phyloP scores from a whole-genome alignment of 2,888 invertebrate genomes.

The Brachynemurus nebulosus region DNA sequence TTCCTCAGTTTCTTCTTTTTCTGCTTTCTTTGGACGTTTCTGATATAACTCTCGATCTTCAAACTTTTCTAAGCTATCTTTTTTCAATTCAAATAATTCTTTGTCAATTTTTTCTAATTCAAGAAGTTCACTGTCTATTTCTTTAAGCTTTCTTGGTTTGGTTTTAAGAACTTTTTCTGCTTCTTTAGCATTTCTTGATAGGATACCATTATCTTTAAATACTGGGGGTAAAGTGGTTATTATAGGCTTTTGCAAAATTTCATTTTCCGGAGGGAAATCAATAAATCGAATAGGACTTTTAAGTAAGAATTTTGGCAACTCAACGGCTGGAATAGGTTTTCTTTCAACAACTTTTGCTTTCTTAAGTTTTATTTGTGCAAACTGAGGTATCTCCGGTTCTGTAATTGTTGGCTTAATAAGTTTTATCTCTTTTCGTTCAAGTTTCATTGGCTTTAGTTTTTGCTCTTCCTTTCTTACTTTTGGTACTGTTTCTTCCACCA shows the following conservation, averaged over 20 bases:
- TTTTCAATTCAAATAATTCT: constrained; percentile 31
- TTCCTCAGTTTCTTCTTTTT: constrained; percentile 23
- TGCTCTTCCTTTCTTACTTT: constrained; percentile 20
- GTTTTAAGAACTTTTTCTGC: constrained; percentile 48
- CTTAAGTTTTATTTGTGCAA: constrained; percentile 49
- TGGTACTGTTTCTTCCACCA: no score
- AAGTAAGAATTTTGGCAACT: constrained; percentile 33
- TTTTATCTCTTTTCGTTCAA: constrained; percentile 42
- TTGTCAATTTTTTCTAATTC: constrained; percentile 25
- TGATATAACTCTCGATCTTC: constrained; percentile 21
- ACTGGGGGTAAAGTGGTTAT: constrained; percentile 32
- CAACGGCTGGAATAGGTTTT: constrained; percentile 25
- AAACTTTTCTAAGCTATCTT: constrained; percentile 28
- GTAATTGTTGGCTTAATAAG: constrained; percentile 42
- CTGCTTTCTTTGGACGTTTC: constrained; percentile 17
- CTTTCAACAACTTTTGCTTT: constrained; percentile 39
- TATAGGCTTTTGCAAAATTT: constrained; percentile 20
- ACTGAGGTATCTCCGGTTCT: constrained; percentile 39
- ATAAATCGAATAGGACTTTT: constrained; percentile 34
- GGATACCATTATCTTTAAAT: constrained; percentile 45
- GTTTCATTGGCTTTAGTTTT: constrained; percentile 34
- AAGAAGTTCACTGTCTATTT: constrained; percentile 23
- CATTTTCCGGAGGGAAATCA: constrained; percentile 45
- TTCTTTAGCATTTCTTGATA: constrained; percentile 58
- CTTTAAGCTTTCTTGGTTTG: constrained; percentile 30